These are phyloP conservation scores for Apomyelois bistriatella DNA, from an alignment of 2,888 invertebrate species.

Conservation along the genomic window DNA sequence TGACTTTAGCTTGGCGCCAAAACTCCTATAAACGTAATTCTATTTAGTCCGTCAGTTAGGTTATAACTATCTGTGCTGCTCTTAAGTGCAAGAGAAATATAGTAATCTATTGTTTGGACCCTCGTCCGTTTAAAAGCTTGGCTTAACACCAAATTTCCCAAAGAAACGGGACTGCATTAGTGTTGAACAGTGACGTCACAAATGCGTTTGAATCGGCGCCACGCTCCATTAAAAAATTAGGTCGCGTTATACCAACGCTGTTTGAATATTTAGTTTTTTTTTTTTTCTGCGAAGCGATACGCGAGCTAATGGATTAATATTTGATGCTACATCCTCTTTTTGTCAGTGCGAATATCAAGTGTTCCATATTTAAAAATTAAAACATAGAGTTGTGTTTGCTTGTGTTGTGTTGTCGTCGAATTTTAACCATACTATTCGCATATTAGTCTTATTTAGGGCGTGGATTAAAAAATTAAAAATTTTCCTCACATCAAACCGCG, in stretches of 20 bases:
- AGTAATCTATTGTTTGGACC: neutral
- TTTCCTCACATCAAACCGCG: too few relatives aligned
- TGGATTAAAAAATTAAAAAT: too few relatives aligned
- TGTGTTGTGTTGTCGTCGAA: too few relatives aligned
- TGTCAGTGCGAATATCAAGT: too few relatives aligned
- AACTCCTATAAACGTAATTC: too few relatives aligned
- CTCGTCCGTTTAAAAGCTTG: neutral
- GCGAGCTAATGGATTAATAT: neutral
- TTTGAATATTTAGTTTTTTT: neutral
- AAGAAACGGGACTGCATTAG: neutral
- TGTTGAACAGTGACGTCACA: neutral
- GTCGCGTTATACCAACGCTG: neutral
- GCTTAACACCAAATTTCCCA: neutral
- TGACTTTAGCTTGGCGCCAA: too few relatives aligned
- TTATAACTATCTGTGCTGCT: too few relatives aligned
- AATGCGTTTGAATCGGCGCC: conserved; percentile 1
- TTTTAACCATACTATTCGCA: too few relatives aligned
- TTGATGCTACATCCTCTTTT: neutral
- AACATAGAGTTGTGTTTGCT: too few relatives aligned
- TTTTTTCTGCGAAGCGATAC: neutral
- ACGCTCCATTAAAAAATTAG: conserved; percentile 6
- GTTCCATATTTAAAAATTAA: too few relatives aligned
- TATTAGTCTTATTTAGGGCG: too few relatives aligned
- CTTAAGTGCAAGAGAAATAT: neutral
- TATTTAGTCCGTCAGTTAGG: too few relatives aligned